These are phyloP conservation scores for Diabrotica virgifera DNA, from an alignment of 1,140 invertebrate genomes.

Conservation along the genomic window DNA sequence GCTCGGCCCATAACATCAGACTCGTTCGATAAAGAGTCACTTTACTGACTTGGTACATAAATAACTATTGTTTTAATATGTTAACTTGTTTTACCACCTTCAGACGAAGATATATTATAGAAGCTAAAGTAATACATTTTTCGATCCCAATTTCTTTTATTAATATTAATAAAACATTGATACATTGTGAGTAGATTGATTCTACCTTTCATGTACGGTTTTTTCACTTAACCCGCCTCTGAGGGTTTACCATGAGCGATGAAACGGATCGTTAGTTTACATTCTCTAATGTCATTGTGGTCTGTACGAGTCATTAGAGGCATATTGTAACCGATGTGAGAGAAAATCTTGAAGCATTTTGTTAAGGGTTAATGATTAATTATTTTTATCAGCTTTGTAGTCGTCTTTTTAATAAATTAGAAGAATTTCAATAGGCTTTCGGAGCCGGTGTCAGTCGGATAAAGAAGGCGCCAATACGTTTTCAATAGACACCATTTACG, in stretches of 20 bases:
- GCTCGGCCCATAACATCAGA: too few species aligned
- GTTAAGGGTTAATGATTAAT: slow-evolving; percentile 46
- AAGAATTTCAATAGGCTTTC: neutral
- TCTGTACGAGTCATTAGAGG: slow-evolving; percentile 42
- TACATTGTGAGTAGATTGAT: too few species aligned
- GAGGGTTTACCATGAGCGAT: slow-evolving; percentile 30
- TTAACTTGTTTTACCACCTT: too few species aligned
- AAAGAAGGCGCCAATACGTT: slow-evolving; percentile 9
- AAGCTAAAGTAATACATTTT: too few species aligned
- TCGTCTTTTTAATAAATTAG: slow-evolving; percentile 35
- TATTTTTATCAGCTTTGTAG: slow-evolving; percentile 43
- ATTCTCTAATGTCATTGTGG: slow-evolving; percentile 42
- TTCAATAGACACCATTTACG: slow-evolving; percentile 5
- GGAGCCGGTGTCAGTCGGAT: slow-evolving; percentile 11
- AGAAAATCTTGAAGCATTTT: slow-evolving; percentile 29
- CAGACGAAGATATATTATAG: too few species aligned
- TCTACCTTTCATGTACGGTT: neutral
- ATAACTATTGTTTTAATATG: too few species aligned
- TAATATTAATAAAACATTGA: too few species aligned
- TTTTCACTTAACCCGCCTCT: slow-evolving; percentile 9
- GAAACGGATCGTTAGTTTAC: slow-evolving; percentile 46
- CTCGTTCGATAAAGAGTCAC: too few species aligned
- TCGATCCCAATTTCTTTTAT: too few species aligned
- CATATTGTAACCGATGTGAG: slow-evolving; percentile 35
- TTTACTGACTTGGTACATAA: too few species aligned